Conservation (phyloP, 1,140 invertebrate species). For the Episyrphus balteatus region DNA sequence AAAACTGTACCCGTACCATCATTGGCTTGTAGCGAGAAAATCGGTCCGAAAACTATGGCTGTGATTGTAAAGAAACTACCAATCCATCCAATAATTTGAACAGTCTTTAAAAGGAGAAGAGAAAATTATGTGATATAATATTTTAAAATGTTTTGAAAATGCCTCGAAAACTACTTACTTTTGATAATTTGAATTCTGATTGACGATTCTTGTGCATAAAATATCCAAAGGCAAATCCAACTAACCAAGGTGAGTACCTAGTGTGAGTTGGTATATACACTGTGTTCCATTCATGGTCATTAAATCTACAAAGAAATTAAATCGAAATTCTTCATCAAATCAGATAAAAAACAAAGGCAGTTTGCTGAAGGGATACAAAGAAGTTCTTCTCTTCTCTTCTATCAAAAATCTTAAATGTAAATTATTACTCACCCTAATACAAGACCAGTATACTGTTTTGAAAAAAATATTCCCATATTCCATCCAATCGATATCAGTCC, state of each 20-base stretch:
- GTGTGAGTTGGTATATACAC: slow-evolving; percentile 18
- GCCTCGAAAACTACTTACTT: too few relatives aligned
- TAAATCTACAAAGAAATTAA: background rate
- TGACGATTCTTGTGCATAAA: slow-evolving; percentile 15
- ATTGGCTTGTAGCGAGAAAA: slow-evolving; percentile 22
- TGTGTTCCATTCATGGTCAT: background rate
- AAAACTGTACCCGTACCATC: slow-evolving; percentile 17
- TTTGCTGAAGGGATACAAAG: too few relatives aligned
- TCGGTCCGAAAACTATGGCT: slow-evolving; percentile 15
- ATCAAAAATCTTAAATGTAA: too few relatives aligned
- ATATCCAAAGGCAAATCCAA: slow-evolving; percentile 21
- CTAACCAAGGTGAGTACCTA: slow-evolving; percentile 20
- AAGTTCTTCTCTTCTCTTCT: too few relatives aligned
- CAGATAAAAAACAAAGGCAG: too few relatives aligned
- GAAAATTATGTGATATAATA: too few relatives aligned
- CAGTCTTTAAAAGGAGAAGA: too few relatives aligned
- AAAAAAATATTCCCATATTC: slow-evolving; percentile 16
- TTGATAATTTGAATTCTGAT: slow-evolving; percentile 6
- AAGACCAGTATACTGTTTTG: slow-evolving; percentile 7
- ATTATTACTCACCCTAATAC: too few relatives aligned
- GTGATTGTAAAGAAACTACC: slow-evolving; percentile 18
- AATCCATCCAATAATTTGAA: slow-evolving; percentile 7
- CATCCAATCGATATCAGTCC: slow-evolving; percentile 12
- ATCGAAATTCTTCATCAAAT: too few relatives aligned
- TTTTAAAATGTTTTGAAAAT: too few relatives aligned